These are phyloP conservation scores for Caenorhabditis auriculariae DNA, from an alignment of 2,888 invertebrate species.

Conservation along the genomic window DNA sequence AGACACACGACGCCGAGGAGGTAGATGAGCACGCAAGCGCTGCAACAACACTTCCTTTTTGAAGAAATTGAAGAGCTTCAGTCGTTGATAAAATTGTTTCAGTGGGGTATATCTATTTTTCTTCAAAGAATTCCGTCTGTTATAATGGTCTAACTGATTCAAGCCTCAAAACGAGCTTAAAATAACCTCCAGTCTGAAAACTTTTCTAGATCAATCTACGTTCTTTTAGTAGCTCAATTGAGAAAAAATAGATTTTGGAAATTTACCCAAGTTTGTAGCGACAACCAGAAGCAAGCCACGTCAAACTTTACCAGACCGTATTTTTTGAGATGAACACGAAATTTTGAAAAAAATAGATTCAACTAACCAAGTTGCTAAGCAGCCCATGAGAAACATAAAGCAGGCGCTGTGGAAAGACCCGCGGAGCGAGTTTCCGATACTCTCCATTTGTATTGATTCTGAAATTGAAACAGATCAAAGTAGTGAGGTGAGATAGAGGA, in stretches of 20 bases:
- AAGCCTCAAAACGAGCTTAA: no score
- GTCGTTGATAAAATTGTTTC: background rate
- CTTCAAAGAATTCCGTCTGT: background rate
- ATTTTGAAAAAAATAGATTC: background rate
- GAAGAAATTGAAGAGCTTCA: background rate
- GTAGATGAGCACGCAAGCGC: conserved; percentile 32
- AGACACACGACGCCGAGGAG: conserved; percentile 27
- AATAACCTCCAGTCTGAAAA: no score
- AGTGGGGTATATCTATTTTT: background rate
- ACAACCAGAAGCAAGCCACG: no score
- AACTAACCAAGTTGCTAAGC: conserved; percentile 49
- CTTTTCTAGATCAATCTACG: no score
- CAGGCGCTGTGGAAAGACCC: conserved; percentile 43
- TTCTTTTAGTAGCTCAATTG: no score
- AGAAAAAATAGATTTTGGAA: no score
- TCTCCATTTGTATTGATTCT: conserved; percentile 12
- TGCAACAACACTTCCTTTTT: conserved; percentile 2
- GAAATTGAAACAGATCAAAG: no score
- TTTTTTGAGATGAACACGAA: background rate
- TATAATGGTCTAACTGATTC: no score
- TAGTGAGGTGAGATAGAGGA: no score
- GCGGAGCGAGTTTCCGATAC: conserved; percentile 16
- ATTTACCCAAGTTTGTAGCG: no score
- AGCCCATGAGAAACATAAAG: conserved; percentile 59
- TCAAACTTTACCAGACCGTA: no score